Base-by-base conservation (phyloP, 2,113 vertebrate species). In the Tor tambroides region DNA sequence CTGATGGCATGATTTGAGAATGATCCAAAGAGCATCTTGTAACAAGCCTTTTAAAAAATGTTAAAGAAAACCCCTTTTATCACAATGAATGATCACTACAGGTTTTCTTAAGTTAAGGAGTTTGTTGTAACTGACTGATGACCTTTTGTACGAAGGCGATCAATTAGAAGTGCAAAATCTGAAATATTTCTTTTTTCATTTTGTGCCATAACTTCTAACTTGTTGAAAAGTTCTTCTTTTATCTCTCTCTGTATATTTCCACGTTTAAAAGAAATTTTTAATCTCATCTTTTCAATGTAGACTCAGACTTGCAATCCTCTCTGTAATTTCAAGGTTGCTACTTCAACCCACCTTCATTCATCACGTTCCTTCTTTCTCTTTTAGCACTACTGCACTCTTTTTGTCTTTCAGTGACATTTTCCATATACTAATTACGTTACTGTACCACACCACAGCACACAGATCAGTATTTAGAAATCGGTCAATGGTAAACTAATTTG, bases 401-500 rank as follows among this genome's bases (percentile, higher is more conserved):
- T 41, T 71, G 63, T 69, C 80, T 83, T 83, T 28, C 30, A 14
- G 41, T 71, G 80, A 83, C 63, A 83, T 71, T 71, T 83, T 83
- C 28, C 28, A 83, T 51, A 32, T 71, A 83, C 80, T 83, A 35
- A 83, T 83, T 71, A 21, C 21, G 19, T 83, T 51, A 49, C 26
- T 32, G 26, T 51, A 69, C 46, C 26, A 49, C 80, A 83, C 2
- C 80, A 49, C 43, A n/a, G 63, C 19, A 69, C 80, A 83, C 80
- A 83, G 30, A 83, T 83, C 80, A 83, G 80, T 51, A 35, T 83
- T 49, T 83, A 49, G 80, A 83, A 51, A 83, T 19, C 21, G 43
- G 17, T 83, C 63, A 69, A 83, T 83, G 38, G 63, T 83, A 83
- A 83, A 49, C 41, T 67, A 67, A 82, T 82, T 82, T 67, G 38